Base-by-base conservation (phyloP, 2,113 vertebrate species). In the Festucalex cinctus region DNA sequence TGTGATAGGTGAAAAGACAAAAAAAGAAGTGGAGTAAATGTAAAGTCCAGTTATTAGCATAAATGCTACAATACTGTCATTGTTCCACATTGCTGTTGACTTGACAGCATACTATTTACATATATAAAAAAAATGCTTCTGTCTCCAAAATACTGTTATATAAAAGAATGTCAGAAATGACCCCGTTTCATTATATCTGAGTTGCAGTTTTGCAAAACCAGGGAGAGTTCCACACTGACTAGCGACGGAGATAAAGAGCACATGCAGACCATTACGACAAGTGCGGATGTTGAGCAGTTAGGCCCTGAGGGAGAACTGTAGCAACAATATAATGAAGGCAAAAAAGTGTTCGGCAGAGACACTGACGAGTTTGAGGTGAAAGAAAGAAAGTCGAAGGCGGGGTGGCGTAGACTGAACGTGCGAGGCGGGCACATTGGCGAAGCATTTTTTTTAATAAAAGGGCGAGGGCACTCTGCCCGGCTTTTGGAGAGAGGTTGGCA, bases 401-500 rank as follows among this genome's bases (percentile, higher is more conserved):
- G 82, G 80, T 73, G 4, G 78, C 75, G 80, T 73, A 80, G 71
- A 80, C 49, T 80, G 76, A 80, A 85, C 82, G 76, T 85, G 76
- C 68, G 81, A 83, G 79, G 73, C 66, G 74, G 87, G 82, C 76
- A 62, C 78, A 76, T 82, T 85, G 75, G 77, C 78, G 69, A 78
- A 78, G 78, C 82, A 86, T 90, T 91, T 59, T 59, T 59, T 59
- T 58, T 41, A 89, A 92, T 91, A 90, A 92, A 91, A 91, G 90
- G 85, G 86, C 86, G 76, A 88, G 87, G 90, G 90, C 89, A 90
- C 69, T 65, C 71, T 91, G 89, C 90, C 90, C 90, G 85, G 87
- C 86, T 84, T 57, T 87, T 83, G 85, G 88, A 83, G 91, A 90
- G 88, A 86, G 84, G 86, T 87, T 92, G 90, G 91, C 91, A 90